Evolutionary conservation across 2,113 vertebrate species (phyloP), one percentile per base, ranked within the genome.

Genomic region (Tragelaphus imberbis): DNA sequence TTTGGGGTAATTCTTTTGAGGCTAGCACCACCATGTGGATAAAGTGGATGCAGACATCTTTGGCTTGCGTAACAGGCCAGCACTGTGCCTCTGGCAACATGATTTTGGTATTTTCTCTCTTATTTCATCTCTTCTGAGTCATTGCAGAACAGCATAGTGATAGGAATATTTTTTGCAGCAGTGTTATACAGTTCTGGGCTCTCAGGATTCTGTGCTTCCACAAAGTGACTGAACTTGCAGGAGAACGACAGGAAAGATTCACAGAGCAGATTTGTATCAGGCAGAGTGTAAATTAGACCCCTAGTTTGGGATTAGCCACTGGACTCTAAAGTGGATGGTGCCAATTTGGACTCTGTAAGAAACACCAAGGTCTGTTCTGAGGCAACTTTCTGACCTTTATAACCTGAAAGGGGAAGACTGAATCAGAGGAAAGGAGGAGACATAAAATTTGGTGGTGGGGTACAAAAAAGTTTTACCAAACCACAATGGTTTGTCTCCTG

Each of bases 21-120:
- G 28, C 56, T 93, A 65, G 91, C 96, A 84, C 97, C 97, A 98
- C 95, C 86, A 0, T 65, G 97, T 97, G 98, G 97, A 51, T 7
- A 5, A 96, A 65, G 15, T 25, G 21, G 27, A 51, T 28, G 81
- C 2, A n/a, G 21, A 16, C 15, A 12, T 30, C 59, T 59, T 53
- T 33, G 16, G 59, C 68, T 98, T 98, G 95, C 63, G 1, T 97
- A 97, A 98, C 58, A 33, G 68, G 80, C 65, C 44, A 4, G 36
- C 4, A 7, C 2, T 47, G 19, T n/a, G 36, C 25, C 80, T 58
- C 27, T 91, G 77, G 90, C 84, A 88, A 91, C 1, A 21, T 49
- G 53, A 44, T 65, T 89, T 75, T 85, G 19, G 3, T 53, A 53
- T 88, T n/a, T 96, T 84, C 68, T 92, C 80, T n/a, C 86, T 81